Base-by-base conservation (phyloP, 2,888 invertebrate genomes). In the Notodonta ziczac region DNA sequence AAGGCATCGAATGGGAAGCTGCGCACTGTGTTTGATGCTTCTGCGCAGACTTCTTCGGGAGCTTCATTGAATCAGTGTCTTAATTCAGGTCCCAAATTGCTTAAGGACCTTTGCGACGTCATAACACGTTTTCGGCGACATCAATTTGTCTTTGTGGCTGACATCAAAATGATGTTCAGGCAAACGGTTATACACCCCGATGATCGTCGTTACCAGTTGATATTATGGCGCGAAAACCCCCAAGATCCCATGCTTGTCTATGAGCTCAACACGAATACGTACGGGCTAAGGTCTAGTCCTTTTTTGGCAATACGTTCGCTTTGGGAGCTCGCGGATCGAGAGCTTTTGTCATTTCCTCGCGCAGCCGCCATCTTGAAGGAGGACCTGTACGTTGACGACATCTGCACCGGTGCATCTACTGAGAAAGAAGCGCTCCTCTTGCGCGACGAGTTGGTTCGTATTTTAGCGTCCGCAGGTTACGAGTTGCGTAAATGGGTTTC, bases 261-360 rank as follows among this genome's bases (percentile, higher is more conserved):
- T 52, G 52, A 52, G 9, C 32, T 52, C 32, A 52, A 52, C 13
- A 52, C 52, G 4, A 52, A 52, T 35, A 52, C 32, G n/a, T 52
- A 52, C 32, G 52, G 52, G 14, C 32, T 52, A 9, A 52, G 12
- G 13, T 52, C 52, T 9, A 52, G 52, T 32, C 52, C 52, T 4
- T 52, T n/a, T 10, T 4, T 52, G 5, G 24, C 32, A 5, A 52
- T 52, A 4, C 24, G 52, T 32, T 4, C 52, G 14, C 12, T 52
- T 32, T 35, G 4, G 12, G 32, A 52, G 9, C 12, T 52, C 32
- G 52, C 52, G 1, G 35, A 52, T 24, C 32, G 52, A 7, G 52
- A 35, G 9, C 52, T 7, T 13, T 32, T 35, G 35, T 10, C 3
- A 24, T 52, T 52, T 9, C 35, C 52, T 4, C 24, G 35, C 5